A percentile compares a stretch with the other conserved stretches of the same genome.
These are phyloP conservation scores for Mastacembelus armatus DNA, from an alignment of 2,797 vertebrate genomes.

Conservation along the genomic window DNA sequence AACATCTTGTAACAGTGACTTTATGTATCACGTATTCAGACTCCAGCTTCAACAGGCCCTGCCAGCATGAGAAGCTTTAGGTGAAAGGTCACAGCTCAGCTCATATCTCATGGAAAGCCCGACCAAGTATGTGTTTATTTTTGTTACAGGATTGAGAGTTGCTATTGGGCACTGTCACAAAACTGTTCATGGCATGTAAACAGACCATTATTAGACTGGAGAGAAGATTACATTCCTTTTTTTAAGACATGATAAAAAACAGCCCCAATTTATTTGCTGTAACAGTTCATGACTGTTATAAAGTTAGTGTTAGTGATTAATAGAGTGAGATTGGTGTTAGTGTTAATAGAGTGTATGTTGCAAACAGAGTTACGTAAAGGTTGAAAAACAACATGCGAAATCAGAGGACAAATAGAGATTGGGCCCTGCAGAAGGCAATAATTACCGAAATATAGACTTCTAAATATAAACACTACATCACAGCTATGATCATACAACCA, in stretches of 20 bases:
- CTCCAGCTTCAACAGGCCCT: neutral
- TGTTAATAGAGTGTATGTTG: too few relatives aligned
- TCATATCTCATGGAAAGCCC: slow-evolving; percentile 9
- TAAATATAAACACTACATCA: neutral
- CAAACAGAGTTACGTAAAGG: neutral
- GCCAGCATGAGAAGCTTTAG: neutral
- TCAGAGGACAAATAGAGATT: neutral
- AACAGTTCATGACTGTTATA: neutral
- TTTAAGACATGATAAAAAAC: neutral
- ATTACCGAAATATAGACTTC: neutral
- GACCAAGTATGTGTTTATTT: slow-evolving; percentile 21
- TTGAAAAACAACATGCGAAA: neutral
- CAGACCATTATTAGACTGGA: neutral
- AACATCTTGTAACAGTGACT: neutral
- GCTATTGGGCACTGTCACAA: slow-evolving; percentile 1
- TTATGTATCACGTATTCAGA: neutral
- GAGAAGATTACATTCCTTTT: neutral
- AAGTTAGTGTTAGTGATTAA: too few relatives aligned
- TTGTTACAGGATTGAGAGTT: slow-evolving; percentile 11
- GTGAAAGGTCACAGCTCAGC: neutral
- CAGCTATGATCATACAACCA: too few relatives aligned
- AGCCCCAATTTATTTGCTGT: neutral
- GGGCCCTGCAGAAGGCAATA: neutral
- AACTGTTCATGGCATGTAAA: slow-evolving; percentile 12
- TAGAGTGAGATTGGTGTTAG: too few relatives aligned